These are phyloP conservation scores for Apocheima hispidaria DNA, from an alignment of 2,888 invertebrate genomes.

Conservation along the genomic window DNA sequence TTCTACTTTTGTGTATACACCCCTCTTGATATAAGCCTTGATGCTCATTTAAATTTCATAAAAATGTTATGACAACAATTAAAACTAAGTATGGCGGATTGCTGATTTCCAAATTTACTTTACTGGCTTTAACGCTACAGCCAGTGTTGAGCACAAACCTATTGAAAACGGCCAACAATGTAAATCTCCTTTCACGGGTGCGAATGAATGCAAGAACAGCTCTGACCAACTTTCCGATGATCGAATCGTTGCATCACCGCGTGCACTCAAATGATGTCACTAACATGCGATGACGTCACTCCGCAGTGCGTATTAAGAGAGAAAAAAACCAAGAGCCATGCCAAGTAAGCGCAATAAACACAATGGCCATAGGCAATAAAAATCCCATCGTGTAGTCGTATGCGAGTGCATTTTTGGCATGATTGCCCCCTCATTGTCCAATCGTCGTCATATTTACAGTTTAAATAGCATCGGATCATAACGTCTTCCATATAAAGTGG, in stretches of 20 bases:
- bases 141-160: background rate
- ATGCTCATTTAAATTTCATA: no score
- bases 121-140: background rate
- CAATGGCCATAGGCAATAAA: slow-evolving; percentile 58
- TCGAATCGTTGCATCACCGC: slow-evolving; percentile 64
- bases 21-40: no score
- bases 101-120: background rate
- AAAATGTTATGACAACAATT: no score
- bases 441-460: slow-evolving; percentile 42
- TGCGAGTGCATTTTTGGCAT: slow-evolving; percentile 64
- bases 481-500: slow-evolving; percentile 33
- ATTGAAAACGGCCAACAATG: slow-evolving; percentile 13
- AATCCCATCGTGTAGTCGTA: slow-evolving; percentile 55
- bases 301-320: slow-evolving; percentile 60
- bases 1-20: no score
- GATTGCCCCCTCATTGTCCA: slow-evolving; percentile 52
- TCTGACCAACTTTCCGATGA: slow-evolving; percentile 54
- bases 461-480: slow-evolving; percentile 30
- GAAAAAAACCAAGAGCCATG: slow-evolving; percentile 44
- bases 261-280: slow-evolving; percentile 58
- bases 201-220: slow-evolving; percentile 38
- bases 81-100: background rate
- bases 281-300: slow-evolving; percentile 50
- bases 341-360: slow-evolving; percentile 56
- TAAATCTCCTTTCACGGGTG: slow-evolving; percentile 7